Base-by-base conservation (phyloP, 2,888 invertebrate genomes). In the Frankliniella fusca region DNA sequence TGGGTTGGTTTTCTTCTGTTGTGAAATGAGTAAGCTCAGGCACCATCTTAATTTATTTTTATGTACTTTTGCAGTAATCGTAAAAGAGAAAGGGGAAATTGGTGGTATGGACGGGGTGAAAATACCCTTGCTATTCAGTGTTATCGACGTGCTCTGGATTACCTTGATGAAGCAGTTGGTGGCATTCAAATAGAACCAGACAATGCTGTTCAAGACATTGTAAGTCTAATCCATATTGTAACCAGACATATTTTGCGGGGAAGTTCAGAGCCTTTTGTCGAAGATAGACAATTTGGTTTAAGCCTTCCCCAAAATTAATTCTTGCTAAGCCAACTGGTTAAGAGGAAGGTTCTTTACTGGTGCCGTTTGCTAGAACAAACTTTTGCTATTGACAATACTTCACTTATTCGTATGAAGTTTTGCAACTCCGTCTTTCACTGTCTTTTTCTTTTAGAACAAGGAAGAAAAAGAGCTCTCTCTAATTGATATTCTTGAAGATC, bases 51-150 rank as follows among this genome's bases (percentile, higher is more conserved):
- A 23, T 48, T 83, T 61, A 81, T 3, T 28, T 81, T 18, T 48
- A 15, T 27, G 50, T 12, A 28, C 48, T 20, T 81, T 83, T 86
- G 82, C 85, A 94, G 94, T 20, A 92, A 93, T 85, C 90, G 90
- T 83, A 96, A 95, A 87, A 92, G 96, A 83, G 94, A 94, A 86
- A 91, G 95, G 82, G 98, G 97, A 10, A 97, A 97, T 88, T 96
- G 94, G 92, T 95, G 95, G 93, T 97, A 95, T 87, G 91, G 92
- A 38, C 92, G 97, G 81, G 93, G 93, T 48, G 97, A 97, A 86
- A 92, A 93, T 82, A 92, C 92, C 54, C 90, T 93, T 38, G 96
- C 97, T 0, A 94, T 97, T 83, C 95, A 95, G 86, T 92, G 96
- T 85, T 98, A 98, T 88, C 91, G 95, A 85, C 92, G 95, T 84